phyloP scores from a whole-genome alignment of 2,113 vertebrate species.

The Mormoops blainvillei region DNA sequence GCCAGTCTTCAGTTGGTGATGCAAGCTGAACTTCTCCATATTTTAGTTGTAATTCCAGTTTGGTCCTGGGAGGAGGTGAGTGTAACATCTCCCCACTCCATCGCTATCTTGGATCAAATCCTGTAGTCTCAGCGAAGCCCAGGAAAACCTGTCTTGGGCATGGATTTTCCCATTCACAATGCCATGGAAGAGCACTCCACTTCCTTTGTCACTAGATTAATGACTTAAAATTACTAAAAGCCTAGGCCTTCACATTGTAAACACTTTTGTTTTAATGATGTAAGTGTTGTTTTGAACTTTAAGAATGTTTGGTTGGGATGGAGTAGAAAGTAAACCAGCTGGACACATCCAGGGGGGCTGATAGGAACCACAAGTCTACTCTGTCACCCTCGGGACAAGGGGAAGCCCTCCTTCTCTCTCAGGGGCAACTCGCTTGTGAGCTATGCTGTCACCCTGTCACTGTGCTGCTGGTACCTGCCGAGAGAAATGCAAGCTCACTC shows the following conservation, averaged over 20 bases:
- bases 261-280: conserved; percentile 49
- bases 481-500: background rate
- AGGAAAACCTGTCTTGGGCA: background rate
- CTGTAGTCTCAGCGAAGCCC: background rate
- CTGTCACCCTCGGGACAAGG: background rate
- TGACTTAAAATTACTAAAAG: conserved; percentile 20
- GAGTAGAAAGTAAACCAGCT: conserved; percentile 39
- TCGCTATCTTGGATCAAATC: background rate
- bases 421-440: background rate
- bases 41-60: background rate
- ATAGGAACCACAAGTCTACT: background rate
- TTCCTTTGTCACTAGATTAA: background rate
- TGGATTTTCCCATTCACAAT: background rate
- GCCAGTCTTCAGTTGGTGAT: background rate
- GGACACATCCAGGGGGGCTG: conserved; percentile 27
- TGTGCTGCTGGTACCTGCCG: background rate
- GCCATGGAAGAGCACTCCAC: background rate
- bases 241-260: background rate
- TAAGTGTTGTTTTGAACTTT: conserved; percentile 52
- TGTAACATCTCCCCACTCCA: background rate
- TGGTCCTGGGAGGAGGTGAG: background rate
- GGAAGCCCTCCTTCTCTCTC: background rate
- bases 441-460: background rate
- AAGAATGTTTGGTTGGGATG: conserved; percentile 1
- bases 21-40: background rate